Evolutionary conservation across 2,113 vertebrate species (phyloP).

Genomic region (Anguilla rostrata): DNA sequence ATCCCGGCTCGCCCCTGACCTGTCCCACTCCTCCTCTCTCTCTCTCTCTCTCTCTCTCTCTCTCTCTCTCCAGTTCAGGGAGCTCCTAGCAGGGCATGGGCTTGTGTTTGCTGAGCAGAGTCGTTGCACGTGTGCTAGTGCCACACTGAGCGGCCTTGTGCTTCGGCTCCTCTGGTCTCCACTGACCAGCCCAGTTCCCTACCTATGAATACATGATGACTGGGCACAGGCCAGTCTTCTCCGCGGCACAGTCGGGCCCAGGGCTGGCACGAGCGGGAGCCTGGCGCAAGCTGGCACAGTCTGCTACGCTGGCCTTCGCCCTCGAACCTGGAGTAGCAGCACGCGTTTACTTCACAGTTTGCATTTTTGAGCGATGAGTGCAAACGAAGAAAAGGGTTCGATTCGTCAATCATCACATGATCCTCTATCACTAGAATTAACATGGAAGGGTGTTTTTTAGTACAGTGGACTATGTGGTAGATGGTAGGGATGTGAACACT

Average conservation of each 20-base stretch:
- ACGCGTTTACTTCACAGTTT: too few relatives aligned
- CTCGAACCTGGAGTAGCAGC: neutral
- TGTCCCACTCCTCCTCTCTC: neutral
- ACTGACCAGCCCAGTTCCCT: neutral
- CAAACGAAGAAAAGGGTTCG: too few relatives aligned
- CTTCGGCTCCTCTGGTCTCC: neutral
- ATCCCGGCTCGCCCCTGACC: neutral
- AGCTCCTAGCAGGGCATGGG: neutral
- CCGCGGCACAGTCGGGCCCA: neutral
- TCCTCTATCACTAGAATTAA: too few relatives aligned
- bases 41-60: too few relatives aligned
- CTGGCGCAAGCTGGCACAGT: neutral
- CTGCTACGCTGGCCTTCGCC: too few relatives aligned
- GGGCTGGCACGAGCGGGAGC: neutral
- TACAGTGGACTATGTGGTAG: too few relatives aligned
- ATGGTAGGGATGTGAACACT: too few relatives aligned
- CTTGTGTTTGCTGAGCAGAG: neutral
- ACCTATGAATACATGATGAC: constrained; percentile 9
- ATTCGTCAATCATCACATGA: too few relatives aligned
- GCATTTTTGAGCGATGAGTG: too few relatives aligned
- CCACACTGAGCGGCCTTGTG: neutral
- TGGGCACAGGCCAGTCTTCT: neutral
- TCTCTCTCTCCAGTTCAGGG: neutral
- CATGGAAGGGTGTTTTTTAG: too few relatives aligned
- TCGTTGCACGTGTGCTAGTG: neutral